Conservation (phyloP, 2,113 vertebrate genomes). For the Apus apus region DNA sequence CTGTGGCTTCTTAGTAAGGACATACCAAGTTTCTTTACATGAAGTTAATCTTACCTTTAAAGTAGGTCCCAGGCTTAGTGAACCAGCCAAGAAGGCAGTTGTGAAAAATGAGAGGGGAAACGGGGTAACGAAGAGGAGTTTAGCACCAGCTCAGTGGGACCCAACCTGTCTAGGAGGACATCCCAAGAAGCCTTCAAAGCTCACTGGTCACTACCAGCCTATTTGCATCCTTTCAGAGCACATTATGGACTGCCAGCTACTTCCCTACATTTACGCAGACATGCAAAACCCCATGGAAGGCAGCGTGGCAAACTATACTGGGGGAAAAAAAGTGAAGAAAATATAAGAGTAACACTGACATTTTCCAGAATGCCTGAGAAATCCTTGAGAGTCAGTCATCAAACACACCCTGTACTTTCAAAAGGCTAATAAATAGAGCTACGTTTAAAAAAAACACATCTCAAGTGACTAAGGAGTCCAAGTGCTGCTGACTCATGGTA, state of each 20-base stretch:
- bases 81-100: background rate
- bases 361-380: background rate
- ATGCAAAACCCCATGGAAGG: background rate
- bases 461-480: background rate
- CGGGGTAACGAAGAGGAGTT: background rate
- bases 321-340: background rate
- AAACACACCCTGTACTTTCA: background rate
- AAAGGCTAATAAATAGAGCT: background rate
- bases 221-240: conserved; percentile 31
- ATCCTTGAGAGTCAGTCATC: background rate
- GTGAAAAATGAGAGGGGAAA: conserved; percentile 11
- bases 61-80: background rate
- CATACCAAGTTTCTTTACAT: background rate
- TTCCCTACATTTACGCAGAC: background rate
- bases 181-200: background rate
- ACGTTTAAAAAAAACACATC: background rate
- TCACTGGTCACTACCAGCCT: background rate
- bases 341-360: background rate
- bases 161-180: background rate
- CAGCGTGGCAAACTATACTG: background rate
- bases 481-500: background rate
- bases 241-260: background rate
- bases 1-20: background rate
- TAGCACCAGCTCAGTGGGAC: background rate
- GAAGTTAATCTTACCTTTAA: background rate